Evolutionary conservation across 2,797 vertebrate species (phyloP).

Genomic region (Clamator glandarius): DNA sequence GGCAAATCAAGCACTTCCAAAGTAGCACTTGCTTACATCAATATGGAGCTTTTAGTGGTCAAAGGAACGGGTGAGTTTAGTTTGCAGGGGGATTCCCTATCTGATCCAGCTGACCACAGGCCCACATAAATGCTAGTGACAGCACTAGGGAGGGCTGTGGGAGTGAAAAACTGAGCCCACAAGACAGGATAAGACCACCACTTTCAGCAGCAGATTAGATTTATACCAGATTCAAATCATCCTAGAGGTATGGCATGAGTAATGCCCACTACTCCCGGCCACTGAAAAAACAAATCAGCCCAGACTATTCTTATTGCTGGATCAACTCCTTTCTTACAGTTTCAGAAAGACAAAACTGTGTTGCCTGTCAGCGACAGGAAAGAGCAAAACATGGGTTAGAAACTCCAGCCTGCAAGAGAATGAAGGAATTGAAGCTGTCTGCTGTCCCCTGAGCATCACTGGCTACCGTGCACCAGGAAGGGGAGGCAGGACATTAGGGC

Average conservation of each 20-base stretch:
- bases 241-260: background rate
- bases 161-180: background rate
- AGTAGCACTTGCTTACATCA: background rate
- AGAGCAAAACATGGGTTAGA: background rate
- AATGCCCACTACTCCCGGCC: background rate
- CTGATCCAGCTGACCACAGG: slow-evolving; percentile 33
- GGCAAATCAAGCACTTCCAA: background rate
- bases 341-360: background rate
- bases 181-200: background rate
- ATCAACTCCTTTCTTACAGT: background rate
- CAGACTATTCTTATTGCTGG: background rate
- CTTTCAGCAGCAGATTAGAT: slow-evolving; percentile 26
- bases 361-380: background rate
- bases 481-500: background rate
- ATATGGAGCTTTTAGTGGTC: background rate
- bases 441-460: background rate
- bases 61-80: background rate
- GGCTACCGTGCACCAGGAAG: accelerated
- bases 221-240: background rate
- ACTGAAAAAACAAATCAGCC: background rate
- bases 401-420: background rate
- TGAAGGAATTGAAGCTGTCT: background rate
- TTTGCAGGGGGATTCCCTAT: background rate
- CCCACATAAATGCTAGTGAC: background rate
- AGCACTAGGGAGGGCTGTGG: background rate